A percentile compares a stretch with the other conserved stretches of the same genome.
phyloP scores from a whole-genome alignment of 1,140 invertebrate species.

The Listronotus oregonensis region DNA sequence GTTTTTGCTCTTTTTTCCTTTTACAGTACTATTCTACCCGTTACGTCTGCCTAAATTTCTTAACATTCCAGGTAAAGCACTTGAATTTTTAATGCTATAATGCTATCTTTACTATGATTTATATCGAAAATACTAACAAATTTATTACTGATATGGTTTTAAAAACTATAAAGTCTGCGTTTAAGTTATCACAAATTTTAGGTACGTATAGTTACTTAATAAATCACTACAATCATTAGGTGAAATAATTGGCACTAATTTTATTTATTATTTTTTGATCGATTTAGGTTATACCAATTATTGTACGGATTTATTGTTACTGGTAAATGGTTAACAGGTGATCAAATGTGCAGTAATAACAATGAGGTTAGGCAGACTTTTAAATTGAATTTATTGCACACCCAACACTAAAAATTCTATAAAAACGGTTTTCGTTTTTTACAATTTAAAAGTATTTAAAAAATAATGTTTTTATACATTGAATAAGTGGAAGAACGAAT shows the following conservation, averaged over 20 bases:
- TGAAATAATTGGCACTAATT: background rate
- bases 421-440: conserved; percentile 10
- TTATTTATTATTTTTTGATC: conserved; percentile 1
- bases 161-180: background rate
- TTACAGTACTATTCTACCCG: background rate
- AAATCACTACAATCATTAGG: too few species aligned
- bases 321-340: conserved; percentile 33
- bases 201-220: conserved; percentile 31
- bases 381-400: background rate
- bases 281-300: conserved; percentile 18
- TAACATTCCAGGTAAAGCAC: too few species aligned
- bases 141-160: background rate
- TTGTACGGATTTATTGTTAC: conserved; percentile 33
- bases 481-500: conserved; percentile 34
- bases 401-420: background rate
- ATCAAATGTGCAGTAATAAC: background rate
- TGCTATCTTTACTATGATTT: too few species aligned
- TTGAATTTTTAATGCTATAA: too few species aligned
- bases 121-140: too few species aligned
- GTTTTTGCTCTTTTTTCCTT: conserved; percentile 23
- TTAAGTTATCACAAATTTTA: conserved; percentile 40
- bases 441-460: background rate
- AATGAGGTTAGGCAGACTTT: conserved; percentile 1
- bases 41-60: too few species aligned
- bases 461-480: conserved; percentile 2